phyloP scores from a whole-genome alignment of 2,888 invertebrate genomes.

The Erebia palarica region DNA sequence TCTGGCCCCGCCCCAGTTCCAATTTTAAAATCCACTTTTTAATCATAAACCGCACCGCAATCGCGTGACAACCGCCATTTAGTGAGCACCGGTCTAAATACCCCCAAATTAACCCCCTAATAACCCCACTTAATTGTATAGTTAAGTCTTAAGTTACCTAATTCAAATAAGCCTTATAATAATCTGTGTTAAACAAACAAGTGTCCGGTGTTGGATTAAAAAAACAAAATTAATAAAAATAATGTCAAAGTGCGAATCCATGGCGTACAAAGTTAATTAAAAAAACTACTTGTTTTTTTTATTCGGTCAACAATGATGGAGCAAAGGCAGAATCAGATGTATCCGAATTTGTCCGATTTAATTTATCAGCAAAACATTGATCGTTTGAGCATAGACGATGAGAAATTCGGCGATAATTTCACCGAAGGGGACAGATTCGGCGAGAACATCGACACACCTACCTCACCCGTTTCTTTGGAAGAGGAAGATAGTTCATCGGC shows the following conservation, averaged over 20 bases:
- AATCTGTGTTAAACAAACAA: background rate
- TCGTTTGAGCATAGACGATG: slow-evolving; percentile 57
- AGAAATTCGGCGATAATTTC: slow-evolving; percentile 55
- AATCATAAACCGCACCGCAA: slow-evolving; percentile 69
- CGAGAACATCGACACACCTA: slow-evolving; percentile 57
- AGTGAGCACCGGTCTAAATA: slow-evolving; percentile 51
- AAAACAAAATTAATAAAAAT: slow-evolving; percentile 15
- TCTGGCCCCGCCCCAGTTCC: slow-evolving; percentile 64
- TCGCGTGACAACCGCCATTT: slow-evolving; percentile 53
- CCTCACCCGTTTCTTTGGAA: slow-evolving; percentile 68
- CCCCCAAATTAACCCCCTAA: slow-evolving; percentile 39
- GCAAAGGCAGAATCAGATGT: slow-evolving; percentile 60
- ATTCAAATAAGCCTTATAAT: background rate
- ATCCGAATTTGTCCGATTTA: slow-evolving; percentile 68
- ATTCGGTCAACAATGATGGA: slow-evolving; percentile 60
- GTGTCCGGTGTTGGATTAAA: slow-evolving; percentile 9
- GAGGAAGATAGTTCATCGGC: slow-evolving; percentile 69
- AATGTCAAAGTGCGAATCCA: slow-evolving; percentile 42
- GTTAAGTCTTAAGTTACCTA: slow-evolving; percentile 2
- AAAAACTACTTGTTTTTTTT: slow-evolving; percentile 2
- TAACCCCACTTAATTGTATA: slow-evolving; percentile 27
- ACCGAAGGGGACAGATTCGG: slow-evolving; percentile 51
- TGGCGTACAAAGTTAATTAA: slow-evolving; percentile 48
- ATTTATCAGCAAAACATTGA: slow-evolving; percentile 68
- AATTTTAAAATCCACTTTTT: slow-evolving; percentile 68